These are phyloP conservation scores for Euleptes europaea DNA, from an alignment of 2,113 vertebrate genomes.

Conservation along the genomic window DNA sequence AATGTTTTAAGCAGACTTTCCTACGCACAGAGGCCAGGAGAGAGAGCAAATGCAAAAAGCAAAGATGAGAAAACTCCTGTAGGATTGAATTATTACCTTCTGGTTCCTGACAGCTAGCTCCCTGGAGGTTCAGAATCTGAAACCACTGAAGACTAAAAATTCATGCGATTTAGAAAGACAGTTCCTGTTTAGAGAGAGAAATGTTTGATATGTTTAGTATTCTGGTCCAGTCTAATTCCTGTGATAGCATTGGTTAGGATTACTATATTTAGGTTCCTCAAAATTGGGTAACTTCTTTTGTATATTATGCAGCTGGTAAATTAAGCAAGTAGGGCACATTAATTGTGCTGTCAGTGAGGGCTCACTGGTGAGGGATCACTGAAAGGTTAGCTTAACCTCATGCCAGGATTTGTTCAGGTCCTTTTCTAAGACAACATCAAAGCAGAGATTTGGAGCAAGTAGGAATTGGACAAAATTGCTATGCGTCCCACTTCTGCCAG, in stretches of 20 bases:
- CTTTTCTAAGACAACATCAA: too few species aligned
- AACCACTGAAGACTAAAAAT: background rate
- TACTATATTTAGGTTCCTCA: too few species aligned
- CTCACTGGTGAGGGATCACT: too few species aligned
- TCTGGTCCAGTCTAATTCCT: background rate
- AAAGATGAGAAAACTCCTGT: fast-evolving
- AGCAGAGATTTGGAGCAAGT: too few species aligned
- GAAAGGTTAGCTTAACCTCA: too few species aligned
- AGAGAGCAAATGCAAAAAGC: background rate
- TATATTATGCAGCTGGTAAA: too few species aligned
- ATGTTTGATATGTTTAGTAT: background rate
- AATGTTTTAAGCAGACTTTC: background rate
- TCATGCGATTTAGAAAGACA: background rate
- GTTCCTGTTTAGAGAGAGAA: background rate
- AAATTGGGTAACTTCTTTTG: too few species aligned
- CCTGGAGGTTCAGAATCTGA: background rate
- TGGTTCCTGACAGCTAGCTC: background rate
- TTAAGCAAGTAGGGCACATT: too few species aligned
- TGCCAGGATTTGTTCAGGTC: too few species aligned
- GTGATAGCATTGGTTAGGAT: background rate
- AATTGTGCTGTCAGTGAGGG: too few species aligned
- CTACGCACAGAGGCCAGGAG: background rate
- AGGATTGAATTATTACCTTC: background rate
- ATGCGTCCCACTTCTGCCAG: too few species aligned
- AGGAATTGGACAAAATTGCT: too few species aligned